Evolutionary conservation across 2,888 invertebrate genomes (phyloP), one percentile per base, ranked within the genome.

Genomic region (Parelbella ahira): DNA sequence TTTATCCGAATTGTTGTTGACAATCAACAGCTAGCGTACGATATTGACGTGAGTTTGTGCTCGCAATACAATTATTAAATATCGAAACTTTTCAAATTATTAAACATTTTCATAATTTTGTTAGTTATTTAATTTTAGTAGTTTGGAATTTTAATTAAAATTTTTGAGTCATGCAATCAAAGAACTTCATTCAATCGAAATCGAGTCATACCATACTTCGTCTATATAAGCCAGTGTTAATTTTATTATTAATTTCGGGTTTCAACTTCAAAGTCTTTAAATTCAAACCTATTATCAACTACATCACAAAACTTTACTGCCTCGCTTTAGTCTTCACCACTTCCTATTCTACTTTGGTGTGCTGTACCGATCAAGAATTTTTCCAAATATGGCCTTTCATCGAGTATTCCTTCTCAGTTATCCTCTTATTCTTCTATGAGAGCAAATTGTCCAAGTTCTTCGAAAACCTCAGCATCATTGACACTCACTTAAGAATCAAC

Each of bases 261-360:
- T 81, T 68, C 38, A 71, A 83, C 53, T 78, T 73, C 3, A 65
- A 67, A 43, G 53, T 68, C 4, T 72, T 65, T 36, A 63, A 63
- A 33, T 48, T 56, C 2, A 66, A 54, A 3, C 28, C 54, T 0
- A 25, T 57, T 6, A 45, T 58, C 0, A 63, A 56, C 44, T 19
- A 56, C 1, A 4, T 55, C 0, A 48, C 61, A 0, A 66, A 56
- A 30, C 1, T 66, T 0, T 83, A 81, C 23, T 69, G 70, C 10
- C n/a, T 67, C 0, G 33, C 43, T 32, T 51, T 83, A 1, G 56
- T 74, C 0, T 13, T 33, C 0, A 3, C 68, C 0, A 52, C 68
- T 0, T 46, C 60, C 0, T 66, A 60, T 1, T 52, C 73, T 0
- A 69, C 70, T 3, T 15, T 69, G 1, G 13, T 46, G 0, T 82